Percentiles rank a stretch among this genome's conserved stretches.
phyloP scores from a whole-genome alignment of 64 coral and sea anemone species.

The Actinia tenebrosa region DNA sequence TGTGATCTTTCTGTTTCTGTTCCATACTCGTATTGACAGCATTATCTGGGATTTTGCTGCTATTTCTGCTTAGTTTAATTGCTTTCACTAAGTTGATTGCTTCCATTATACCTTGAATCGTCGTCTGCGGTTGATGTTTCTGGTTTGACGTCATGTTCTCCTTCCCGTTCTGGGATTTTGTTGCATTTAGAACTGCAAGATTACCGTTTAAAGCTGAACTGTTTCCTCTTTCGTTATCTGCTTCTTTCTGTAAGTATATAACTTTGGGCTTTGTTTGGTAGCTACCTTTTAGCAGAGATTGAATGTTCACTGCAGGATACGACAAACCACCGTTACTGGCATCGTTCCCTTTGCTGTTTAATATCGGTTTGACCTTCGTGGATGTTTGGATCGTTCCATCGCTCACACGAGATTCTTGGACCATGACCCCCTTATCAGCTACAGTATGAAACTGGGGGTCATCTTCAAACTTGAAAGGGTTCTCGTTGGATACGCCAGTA shows the following conservation, averaged over 20 bases:
- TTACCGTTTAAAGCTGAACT: background rate
- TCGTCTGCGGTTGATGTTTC: background rate
- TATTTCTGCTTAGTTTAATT: background rate
- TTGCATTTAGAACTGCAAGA: background rate
- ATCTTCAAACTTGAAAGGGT: conserved; percentile 6
- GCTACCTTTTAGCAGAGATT: background rate
- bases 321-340: background rate
- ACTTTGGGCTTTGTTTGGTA: background rate
- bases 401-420: background rate
- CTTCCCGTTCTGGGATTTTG: background rate
- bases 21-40: background rate
- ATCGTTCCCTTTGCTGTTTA: background rate
- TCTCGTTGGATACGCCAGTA: background rate
- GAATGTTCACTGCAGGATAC: background rate
- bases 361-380: background rate
- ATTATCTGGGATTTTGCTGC: background rate
- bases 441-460: background rate
- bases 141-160: background rate
- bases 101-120: conserved; percentile 1
- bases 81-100: background rate
- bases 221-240: background rate
- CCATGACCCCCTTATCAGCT: background rate
- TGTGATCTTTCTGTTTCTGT: background rate
- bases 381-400: conserved; percentile 28
- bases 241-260: background rate